A percentile compares a stretch with the other conserved stretches of the same genome.
phyloP scores from a whole-genome alignment of 2,113 vertebrate genomes.

The Poeciliopsis occidentalis region DNA sequence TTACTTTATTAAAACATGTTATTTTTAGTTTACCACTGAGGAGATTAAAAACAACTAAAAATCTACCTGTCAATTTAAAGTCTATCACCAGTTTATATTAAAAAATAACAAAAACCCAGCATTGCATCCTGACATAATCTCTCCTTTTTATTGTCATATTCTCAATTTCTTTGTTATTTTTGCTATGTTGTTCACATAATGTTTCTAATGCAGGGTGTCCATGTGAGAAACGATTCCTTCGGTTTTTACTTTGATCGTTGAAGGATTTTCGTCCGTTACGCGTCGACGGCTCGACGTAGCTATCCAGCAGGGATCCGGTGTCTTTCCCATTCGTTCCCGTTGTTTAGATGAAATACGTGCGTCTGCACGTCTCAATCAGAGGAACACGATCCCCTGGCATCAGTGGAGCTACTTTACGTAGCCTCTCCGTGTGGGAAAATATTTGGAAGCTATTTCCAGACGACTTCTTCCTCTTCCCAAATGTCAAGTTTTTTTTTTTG shows the following conservation, averaged over 20 bases:
- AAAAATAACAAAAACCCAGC: too few relatives aligned
- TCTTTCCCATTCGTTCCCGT: neutral
- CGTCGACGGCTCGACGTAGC: neutral
- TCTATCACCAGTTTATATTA: too few relatives aligned
- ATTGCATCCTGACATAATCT: too few relatives aligned
- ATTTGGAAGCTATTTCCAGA: conserved; percentile 57
- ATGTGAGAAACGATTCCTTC: neutral
- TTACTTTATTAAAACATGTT: too few relatives aligned
- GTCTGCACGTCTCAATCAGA: conserved; percentile 4
- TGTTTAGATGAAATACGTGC: neutral
- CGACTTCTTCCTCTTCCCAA: conserved; percentile 39
- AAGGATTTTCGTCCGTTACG: neutral
- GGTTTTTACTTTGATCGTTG: neutral
- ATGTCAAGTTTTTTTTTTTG: conserved; percentile 10
- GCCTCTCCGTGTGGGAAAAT: conserved; percentile 62
- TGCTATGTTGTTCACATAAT: too few relatives aligned
- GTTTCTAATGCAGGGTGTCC: neutral
- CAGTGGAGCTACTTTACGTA: neutral
- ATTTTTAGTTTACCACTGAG: too few relatives aligned
- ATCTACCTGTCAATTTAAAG: too few relatives aligned
- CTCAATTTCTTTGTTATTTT: too few relatives aligned
- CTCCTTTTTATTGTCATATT: too few relatives aligned
- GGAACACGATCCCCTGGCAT: conserved; percentile 1
- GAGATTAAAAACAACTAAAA: too few relatives aligned
- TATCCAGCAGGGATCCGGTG: neutral